Base-by-base conservation (phyloP, 1,140 invertebrate genomes). In the Leptonema lineaticorne region DNA sequence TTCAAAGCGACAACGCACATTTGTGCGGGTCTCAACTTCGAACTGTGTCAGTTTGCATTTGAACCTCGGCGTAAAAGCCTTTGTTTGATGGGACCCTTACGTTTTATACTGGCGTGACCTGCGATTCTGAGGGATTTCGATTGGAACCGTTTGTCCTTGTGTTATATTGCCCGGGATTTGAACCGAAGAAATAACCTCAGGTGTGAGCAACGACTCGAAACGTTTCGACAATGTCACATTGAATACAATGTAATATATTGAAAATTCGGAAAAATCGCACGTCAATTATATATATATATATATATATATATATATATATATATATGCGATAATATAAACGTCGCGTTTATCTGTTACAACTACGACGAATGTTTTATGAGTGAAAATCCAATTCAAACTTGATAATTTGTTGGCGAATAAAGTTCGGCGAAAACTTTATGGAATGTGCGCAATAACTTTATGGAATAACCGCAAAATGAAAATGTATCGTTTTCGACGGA, bases 321-420 rank as follows among this genome's bases (percentile, higher is more conserved):
- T n/a, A n/a, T n/a, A n/a, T n/a, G n/a, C n/a, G n/a, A n/a, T 33
- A 6, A 33, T 6, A 33, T 6, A 33, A 33, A 20, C 22, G 46
- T 48, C 46, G 46, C 24, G 24, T 22, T 53, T 24, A 26, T 53
- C 27, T 53, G 50, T 24, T 26, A n/a, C 50, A 53, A 53, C n/a
- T n/a, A n/a, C n/a, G n/a, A n/a, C n/a, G n/a, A 24, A 53, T 53
- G 50, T 24, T 53, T 53, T 53, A 53, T 53, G 50, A 53, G 27
- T n/a, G 50, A 20, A 53, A 53, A 53, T 53, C 50, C 50, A 53
- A 53, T 53, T 53, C 50, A 53, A 53, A 53, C 22, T 53, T 53
- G 22, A 24, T 53, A 53, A 53, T 53, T 53, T 53, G 50, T 53
- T 53, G 22, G 22, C 50, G 27, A 53, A 53, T 53, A 24, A 24